Evolutionary conservation across 2,797 vertebrate species (phyloP).

Genomic region (Pempheris klunzingeri): DNA sequence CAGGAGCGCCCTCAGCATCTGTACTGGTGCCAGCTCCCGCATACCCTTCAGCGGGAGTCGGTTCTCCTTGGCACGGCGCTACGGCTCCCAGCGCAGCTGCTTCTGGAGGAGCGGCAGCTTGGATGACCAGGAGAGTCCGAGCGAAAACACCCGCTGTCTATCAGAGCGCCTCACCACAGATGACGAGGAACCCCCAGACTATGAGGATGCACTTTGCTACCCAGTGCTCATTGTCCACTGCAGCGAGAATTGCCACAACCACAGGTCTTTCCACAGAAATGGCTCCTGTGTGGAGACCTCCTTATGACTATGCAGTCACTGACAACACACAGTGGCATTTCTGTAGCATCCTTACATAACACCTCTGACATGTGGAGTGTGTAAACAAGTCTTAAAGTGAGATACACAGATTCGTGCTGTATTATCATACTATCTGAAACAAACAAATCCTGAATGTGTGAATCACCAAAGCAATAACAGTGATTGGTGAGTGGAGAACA

Average conservation of each 20-base stretch:
- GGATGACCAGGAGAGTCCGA: conserved; percentile 92
- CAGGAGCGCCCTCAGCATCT: conserved; percentile 95
- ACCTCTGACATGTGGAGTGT: conserved; percentile 32
- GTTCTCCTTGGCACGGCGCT: conserved; percentile 93
- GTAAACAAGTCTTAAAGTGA: conserved; percentile 37
- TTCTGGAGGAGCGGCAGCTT: conserved; percentile 95
- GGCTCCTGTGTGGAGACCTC: conserved; percentile 97
- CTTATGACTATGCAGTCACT: conserved; percentile 84
- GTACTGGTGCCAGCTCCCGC: conserved; percentile 89
- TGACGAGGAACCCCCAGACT: conserved; percentile 93
- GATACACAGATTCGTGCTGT: conserved; percentile 35
- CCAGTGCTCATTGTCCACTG: conserved; percentile 97
- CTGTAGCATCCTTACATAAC: conserved; percentile 60
- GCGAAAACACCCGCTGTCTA: conserved; percentile 93
- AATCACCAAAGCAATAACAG: conserved; percentile 80
- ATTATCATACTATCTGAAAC: conserved; percentile 35
- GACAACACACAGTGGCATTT: conserved; percentile 26
- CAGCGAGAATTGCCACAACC: conserved; percentile 95
- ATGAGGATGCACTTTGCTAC: conserved; percentile 96
- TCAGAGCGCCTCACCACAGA: conserved; percentile 89
- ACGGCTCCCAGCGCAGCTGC: conserved; percentile 94
- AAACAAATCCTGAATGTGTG: conserved; percentile 68
- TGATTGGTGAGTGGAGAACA: conserved; percentile 21
- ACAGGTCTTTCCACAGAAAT: conserved; percentile 95
- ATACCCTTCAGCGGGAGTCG: conserved; percentile 93